A percentile compares a stretch with the other conserved stretches of the same genome.
phyloP scores from a whole-genome alignment of 2,888 invertebrate species.

The Parascotia fuliginaria region DNA sequence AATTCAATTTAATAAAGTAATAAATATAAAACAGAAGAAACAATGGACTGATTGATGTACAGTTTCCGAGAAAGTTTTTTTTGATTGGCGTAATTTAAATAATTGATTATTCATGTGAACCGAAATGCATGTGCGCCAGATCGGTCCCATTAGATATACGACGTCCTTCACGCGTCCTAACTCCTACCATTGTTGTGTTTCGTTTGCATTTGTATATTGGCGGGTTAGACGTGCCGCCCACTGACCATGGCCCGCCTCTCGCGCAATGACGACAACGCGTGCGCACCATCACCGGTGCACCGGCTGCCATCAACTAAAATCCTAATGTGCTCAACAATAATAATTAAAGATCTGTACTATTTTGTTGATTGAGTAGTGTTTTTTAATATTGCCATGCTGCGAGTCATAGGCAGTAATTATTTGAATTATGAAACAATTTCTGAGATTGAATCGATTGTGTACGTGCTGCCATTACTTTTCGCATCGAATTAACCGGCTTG shows the following conservation, averaged over 20 bases:
- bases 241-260: slow-evolving; percentile 65
- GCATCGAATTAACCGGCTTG: slow-evolving; percentile 52
- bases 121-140: slow-evolving; percentile 78
- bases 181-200: slow-evolving; percentile 82
- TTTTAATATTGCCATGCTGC: slow-evolving; percentile 61
- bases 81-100: slow-evolving; percentile 80
- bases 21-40: slow-evolving; percentile 52
- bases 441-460: slow-evolving; percentile 63
- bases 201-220: slow-evolving; percentile 82
- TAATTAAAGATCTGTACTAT: slow-evolving; percentile 54
- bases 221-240: slow-evolving; percentile 70
- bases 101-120: slow-evolving; percentile 84
- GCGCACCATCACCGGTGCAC: slow-evolving; percentile 25
- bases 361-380: slow-evolving; percentile 59
- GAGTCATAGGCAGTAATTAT: slow-evolving; percentile 62
- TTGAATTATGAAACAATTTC: slow-evolving; percentile 69
- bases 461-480: slow-evolving; percentile 64
- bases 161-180: slow-evolving; percentile 85
- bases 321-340: slow-evolving; percentile 43
- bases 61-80: slow-evolving; percentile 71
- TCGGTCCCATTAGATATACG: slow-evolving; percentile 79
- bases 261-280: slow-evolving; percentile 54
- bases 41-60: slow-evolving; percentile 56
- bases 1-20: slow-evolving; percentile 33
- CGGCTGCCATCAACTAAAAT: slow-evolving; percentile 17